Conservation (phyloP, 2,113 vertebrate genomes). For the Heliornis fulica region DNA sequence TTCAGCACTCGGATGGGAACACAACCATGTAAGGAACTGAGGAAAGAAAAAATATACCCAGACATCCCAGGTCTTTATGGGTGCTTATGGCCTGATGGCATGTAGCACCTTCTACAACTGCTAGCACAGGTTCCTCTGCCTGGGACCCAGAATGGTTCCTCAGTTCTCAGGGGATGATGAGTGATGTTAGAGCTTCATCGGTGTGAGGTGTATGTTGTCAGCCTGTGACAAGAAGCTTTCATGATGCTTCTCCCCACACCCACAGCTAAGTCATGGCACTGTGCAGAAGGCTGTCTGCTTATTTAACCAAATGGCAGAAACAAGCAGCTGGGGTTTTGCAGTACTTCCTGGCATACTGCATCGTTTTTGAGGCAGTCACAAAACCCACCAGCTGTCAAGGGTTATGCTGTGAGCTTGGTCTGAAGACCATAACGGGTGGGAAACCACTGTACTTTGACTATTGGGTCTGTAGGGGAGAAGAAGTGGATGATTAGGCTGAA, state of each 20-base stretch:
- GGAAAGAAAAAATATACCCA: neutral
- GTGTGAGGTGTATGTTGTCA: neutral
- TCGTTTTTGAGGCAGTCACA: neutral
- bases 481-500: neutral
- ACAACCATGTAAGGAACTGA: neutral
- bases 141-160: neutral
- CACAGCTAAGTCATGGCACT: too few species aligned
- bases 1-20: neutral
- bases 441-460: neutral
- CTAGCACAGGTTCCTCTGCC: neutral
- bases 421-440: neutral
- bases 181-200: neutral
- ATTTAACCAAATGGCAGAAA: neutral
- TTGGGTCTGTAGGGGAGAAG: neutral
- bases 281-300: neutral
- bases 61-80: neutral
- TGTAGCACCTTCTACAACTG: neutral
- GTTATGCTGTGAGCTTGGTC: neutral
- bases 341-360: neutral
- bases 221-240: neutral
- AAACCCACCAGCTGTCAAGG: neutral
- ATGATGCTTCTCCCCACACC: neutral
- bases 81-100: neutral
- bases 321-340: neutral
- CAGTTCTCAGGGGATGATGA: neutral